Evolutionary conservation across 2,888 invertebrate species (phyloP), one percentile per base, ranked within the genome.

Genomic region (Diachrysia chrysitis): DNA sequence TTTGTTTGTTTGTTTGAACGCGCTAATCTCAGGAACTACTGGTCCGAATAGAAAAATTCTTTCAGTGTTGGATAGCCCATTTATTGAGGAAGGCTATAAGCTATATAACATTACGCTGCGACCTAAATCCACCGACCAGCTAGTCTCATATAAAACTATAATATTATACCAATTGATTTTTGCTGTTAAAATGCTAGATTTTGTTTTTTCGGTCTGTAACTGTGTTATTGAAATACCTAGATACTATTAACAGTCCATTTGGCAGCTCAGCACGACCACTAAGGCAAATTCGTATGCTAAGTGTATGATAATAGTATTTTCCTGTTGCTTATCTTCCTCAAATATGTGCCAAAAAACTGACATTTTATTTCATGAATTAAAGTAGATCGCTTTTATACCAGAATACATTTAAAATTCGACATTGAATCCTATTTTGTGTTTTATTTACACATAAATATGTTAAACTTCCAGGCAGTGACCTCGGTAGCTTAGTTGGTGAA

Each of bases 221-320:
- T 42, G n/a, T 37, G 16, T 42, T n/a, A 42, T 42, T 42, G 42
- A n/a, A 42, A 42, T 0, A 4, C 16, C 16, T n/a, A 42, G 42
- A n/a, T n/a, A 5, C 42, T n/a, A 42, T n/a, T 16, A n/a, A 0
- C 42, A n/a, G 42, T n/a, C n/a, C n/a, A 42, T 42, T 42, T 42
- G 42, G 42, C 42, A 42, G 42, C 42, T 42, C n/a, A 42, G n/a
- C 32, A 9, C 42, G 42, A n/a, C 42, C 0, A 16, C n/a, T 42
- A 1, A n/a, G n/a, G n/a, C 16, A n/a, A n/a, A 37, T 37, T 42
- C 42, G n/a, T 6, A 42, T 42, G 42, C 42, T 6, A 42, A 42
- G 42, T 42, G n/a, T 42, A 42, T n/a, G 42, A 42, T 42, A 42
- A 42, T 42, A 37, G 37, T 37, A n/a, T n/a, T n/a, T 42, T 42